Evolutionary conservation across 2,113 vertebrate genomes (phyloP), one percentile per base, ranked within the genome.

Genomic region (Copsychus sechellarum): DNA sequence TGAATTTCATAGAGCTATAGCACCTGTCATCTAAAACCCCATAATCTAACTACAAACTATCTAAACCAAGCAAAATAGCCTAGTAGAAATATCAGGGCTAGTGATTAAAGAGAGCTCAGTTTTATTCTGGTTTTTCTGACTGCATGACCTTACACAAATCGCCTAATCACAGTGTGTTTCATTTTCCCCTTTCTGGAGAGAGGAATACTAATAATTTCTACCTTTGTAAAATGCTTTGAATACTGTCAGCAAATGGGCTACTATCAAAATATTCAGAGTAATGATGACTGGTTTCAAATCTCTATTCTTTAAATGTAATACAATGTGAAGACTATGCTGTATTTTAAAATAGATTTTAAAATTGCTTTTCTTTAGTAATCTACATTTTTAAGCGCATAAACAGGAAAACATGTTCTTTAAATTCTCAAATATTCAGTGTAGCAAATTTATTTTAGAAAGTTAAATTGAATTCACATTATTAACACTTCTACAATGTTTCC

Each of bases 401-500:
- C 54, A 94, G 73, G 51, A 88, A 94, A 86, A 93, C 33, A 28
- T 19, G 14, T 60, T 36, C 69, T 90, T 91, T 81, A 95, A 90
- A 95, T 91, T 81, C 70, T 91, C 73, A 79, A 48, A 93, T 76
- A 80, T 65, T 62, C 90, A 90, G 8, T 14, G 38, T 15, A 73
- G 65, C 33, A 64, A 70, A 92, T 86, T 86, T 89, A 93, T 76
- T 88, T 95, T 36, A 76, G 58, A 53, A 95, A 91, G 73, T 91
- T 94, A 92, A 89, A 92, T 40, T 88, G 92, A 77, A 86, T 81
- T 81, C 58, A 72, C 86, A 90, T 91, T 96, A 95, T 93, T 96
- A 97, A 83, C 84, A 92, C 61, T 95, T 88, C 60, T 53, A 70
- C 28, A 61, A 50, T 66, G 64, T 91, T 92, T 95, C 54, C 86